A percentile compares a stretch with the other conserved stretches of the same genome.
Evolutionary conservation across 64 coral and sea anemone species (phyloP).

Genomic region (Actinia equina): DNA sequence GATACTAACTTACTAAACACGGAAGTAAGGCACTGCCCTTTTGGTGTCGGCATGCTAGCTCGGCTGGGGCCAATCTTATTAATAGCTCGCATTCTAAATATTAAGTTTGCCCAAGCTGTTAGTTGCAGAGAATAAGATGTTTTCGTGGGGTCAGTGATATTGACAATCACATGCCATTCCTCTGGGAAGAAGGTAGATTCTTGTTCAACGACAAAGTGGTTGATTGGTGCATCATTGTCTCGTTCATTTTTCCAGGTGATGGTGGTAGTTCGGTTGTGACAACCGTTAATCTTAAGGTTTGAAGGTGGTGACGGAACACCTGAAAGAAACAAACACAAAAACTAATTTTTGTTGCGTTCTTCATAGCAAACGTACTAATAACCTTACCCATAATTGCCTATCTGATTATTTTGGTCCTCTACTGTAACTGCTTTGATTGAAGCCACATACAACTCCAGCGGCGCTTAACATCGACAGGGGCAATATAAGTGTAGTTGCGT

Average conservation of each 20-base stretch:
- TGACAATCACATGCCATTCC: constrained; percentile 34
- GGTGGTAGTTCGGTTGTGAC: constrained; percentile 19
- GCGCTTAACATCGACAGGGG: no score
- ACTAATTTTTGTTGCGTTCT: no score
- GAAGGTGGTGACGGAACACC: constrained; percentile 64
- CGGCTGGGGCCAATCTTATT: constrained; percentile 72
- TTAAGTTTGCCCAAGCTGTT: constrained; percentile 41
- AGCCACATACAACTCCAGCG: no score
- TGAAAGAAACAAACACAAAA: not conserved
- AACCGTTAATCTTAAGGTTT: constrained; percentile 38
- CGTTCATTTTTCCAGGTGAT: constrained; percentile 43
- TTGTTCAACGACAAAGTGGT: constrained; percentile 63
- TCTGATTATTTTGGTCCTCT: no score
- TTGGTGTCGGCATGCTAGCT: constrained; percentile 45
- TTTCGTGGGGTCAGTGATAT: constrained; percentile 30
- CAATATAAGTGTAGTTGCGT: no score
- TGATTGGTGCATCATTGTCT: constrained; percentile 45
- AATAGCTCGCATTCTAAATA: constrained; percentile 62
- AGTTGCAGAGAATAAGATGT: constrained; percentile 45
- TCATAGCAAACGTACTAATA: no score
- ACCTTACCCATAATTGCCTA: no score
- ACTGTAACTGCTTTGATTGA: no score
- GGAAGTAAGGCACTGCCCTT: constrained; percentile 19
- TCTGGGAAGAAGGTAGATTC: constrained; percentile 52
- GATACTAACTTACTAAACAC: not conserved